Conservation (phyloP, 2,113 vertebrate species). For the Sylvietta virens region DNA sequence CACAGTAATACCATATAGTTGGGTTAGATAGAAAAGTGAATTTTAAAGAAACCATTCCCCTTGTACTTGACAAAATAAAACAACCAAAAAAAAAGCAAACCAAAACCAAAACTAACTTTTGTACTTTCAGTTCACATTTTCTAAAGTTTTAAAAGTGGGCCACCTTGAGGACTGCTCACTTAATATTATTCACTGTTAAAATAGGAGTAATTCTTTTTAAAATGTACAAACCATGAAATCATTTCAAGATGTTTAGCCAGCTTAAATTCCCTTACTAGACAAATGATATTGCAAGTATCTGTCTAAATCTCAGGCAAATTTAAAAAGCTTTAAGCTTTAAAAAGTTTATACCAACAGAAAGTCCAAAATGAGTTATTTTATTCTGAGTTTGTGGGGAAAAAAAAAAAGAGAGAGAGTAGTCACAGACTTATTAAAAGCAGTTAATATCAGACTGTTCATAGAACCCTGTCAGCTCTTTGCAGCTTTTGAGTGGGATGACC, state of each 20-base stretch:
- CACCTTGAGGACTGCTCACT: not conserved
- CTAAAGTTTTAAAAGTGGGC: not conserved
- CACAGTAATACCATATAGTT: not conserved
- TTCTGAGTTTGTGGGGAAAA: accelerated
- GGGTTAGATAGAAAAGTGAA: not conserved
- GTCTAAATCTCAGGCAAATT: not conserved
- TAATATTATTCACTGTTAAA: not conserved
- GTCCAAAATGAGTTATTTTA: not conserved
- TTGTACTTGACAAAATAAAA: not conserved
- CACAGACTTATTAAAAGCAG: not conserved
- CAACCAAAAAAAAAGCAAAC: not conserved
- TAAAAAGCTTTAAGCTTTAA: not conserved
- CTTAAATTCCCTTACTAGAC: not conserved
- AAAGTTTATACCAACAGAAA: not conserved
- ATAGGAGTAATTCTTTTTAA: not conserved
- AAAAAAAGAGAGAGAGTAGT: not conserved
- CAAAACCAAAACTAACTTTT: not conserved
- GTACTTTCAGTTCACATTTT: not conserved
- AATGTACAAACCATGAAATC: not conserved
- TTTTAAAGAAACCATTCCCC: not conserved
- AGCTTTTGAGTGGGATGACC: not conserved
- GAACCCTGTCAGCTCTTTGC: not conserved
- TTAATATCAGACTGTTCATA: not conserved
- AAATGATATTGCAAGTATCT: not conserved
- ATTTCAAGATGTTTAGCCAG: not conserved